Percentiles rank a stretch among this genome's conserved stretches.
These are phyloP conservation scores for Acrobasis suavella DNA, from an alignment of 2,888 invertebrate genomes.

Conservation along the genomic window DNA sequence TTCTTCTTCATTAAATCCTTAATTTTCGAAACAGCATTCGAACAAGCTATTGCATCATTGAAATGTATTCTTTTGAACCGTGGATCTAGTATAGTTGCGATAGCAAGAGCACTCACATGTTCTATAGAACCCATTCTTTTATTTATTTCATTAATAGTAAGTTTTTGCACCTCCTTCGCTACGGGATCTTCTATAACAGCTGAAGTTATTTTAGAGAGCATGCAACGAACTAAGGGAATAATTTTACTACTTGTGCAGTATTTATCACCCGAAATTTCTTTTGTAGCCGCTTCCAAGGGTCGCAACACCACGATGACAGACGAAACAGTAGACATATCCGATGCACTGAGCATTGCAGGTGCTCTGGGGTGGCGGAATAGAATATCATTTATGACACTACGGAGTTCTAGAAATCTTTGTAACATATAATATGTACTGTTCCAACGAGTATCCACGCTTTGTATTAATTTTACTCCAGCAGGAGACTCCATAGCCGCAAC, in stretches of 20 bases:
- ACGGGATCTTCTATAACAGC: conserved; percentile 28
- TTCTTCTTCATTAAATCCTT: conserved; percentile 30
- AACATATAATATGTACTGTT: conserved; percentile 44
- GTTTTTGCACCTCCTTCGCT: conserved; percentile 24
- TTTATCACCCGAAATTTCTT: conserved; percentile 47
- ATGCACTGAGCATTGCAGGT: conserved; percentile 45
- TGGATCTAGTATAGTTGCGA: conserved; percentile 41
- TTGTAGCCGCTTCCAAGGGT: conserved; percentile 47
- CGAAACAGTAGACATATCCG: conserved; percentile 36
- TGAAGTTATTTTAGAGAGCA: conserved; percentile 22
- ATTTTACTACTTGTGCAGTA: conserved; percentile 41
- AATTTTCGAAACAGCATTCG: conserved; percentile 27
- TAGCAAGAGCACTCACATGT: conserved; percentile 35
- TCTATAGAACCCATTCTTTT: conserved; percentile 31
- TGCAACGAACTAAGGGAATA: conserved; percentile 33
- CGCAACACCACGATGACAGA: conserved; percentile 38
- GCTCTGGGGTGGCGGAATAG: conserved; percentile 38
- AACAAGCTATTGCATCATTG: conserved; percentile 25
- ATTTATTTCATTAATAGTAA: conserved; percentile 24
- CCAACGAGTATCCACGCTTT: conserved; percentile 38
- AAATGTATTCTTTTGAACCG: conserved; percentile 36
- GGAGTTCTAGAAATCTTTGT: conserved; percentile 42
- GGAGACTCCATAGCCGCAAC: neutral
- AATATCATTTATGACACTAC: conserved; percentile 39
- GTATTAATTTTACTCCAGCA: conserved; percentile 37